Percentiles rank a stretch among this genome's conserved stretches.
Conservation (phyloP, 2,113 vertebrate species). For the Hippoglossus stenolepis region DNA sequence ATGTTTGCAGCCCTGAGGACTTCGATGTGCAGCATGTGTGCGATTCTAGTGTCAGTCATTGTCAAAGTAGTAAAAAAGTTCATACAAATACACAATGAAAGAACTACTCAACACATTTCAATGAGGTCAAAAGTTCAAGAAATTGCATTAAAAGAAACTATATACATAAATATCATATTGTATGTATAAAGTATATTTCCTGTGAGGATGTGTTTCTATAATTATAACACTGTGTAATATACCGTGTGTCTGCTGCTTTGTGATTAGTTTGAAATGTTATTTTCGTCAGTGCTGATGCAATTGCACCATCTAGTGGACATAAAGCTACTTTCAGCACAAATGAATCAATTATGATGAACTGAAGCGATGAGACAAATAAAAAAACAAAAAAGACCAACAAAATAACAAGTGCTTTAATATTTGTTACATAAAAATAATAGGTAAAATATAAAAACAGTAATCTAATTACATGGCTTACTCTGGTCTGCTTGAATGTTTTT, state of each 20-base stretch:
- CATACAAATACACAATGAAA: not conserved
- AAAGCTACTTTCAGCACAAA: not conserved
- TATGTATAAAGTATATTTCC: not conserved
- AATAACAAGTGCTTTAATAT: not conserved
- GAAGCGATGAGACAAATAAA: not conserved
- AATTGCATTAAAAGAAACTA: not conserved
- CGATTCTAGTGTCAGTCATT: no score
- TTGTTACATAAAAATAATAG: not conserved
- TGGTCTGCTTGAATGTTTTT: no score
- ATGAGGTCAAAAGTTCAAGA: not conserved
- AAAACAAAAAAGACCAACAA: not conserved
- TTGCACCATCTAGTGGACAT: slow-evolving; percentile 39
- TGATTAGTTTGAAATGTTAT: not conserved
- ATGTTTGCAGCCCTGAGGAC: not conserved
- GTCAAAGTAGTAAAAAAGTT: not conserved
- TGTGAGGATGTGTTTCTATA: not conserved
- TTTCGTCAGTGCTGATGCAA: slow-evolving; percentile 6
- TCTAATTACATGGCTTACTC: no score
- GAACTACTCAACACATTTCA: not conserved
- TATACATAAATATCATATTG: not conserved
- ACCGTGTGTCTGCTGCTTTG: slow-evolving; percentile 1
- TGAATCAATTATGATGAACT: not conserved
- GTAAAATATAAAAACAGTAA: no score
- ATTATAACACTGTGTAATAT: not conserved
- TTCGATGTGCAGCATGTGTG: not conserved